Evolutionary conservation across 2,797 vertebrate genomes (phyloP).

Genomic region (Threskiornis aethiopicus): DNA sequence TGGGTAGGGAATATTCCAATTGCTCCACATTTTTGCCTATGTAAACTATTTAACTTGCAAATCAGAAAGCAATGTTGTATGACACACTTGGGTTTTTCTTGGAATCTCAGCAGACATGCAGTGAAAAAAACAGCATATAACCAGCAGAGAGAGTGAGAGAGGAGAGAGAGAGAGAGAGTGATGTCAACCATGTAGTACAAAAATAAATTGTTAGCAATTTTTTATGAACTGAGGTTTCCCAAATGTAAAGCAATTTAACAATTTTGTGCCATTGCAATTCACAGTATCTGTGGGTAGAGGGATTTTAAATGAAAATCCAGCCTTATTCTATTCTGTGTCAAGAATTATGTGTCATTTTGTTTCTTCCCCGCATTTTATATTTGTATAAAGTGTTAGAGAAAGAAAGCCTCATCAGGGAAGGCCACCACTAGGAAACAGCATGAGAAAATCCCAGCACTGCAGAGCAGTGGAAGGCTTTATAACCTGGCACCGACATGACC

Average conservation of each 20-base stretch:
- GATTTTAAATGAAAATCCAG: constrained; percentile 57
- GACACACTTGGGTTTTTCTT: constrained; percentile 65
- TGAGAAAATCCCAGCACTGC: background rate
- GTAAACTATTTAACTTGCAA: constrained; percentile 71
- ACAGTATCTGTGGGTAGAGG: constrained; percentile 28
- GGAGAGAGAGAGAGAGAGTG: background rate
- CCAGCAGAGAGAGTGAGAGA: constrained; percentile 5
- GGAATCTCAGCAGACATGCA: constrained; percentile 63
- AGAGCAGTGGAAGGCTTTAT: background rate
- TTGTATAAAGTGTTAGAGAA: background rate
- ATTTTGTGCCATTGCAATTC: constrained; percentile 52
- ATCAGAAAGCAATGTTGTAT: constrained; percentile 69
- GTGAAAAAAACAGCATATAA: background rate
- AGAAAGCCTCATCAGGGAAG: background rate
- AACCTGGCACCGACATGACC: background rate
- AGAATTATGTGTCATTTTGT: constrained; percentile 33
- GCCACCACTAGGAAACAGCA: background rate
- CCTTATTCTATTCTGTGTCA: constrained; percentile 30
- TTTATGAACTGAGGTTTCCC: constrained; percentile 63
- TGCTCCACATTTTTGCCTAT: constrained; percentile 63
- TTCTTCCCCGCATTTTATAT: background rate
- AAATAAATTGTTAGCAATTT: constrained; percentile 67
- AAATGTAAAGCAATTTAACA: constrained; percentile 69
- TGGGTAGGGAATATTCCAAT: constrained; percentile 56
- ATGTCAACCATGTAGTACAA: constrained; percentile 55